Evolutionary conservation across 2,888 invertebrate species (phyloP), one percentile per base, ranked within the genome.

Genomic region (Brachypterus glaber): DNA sequence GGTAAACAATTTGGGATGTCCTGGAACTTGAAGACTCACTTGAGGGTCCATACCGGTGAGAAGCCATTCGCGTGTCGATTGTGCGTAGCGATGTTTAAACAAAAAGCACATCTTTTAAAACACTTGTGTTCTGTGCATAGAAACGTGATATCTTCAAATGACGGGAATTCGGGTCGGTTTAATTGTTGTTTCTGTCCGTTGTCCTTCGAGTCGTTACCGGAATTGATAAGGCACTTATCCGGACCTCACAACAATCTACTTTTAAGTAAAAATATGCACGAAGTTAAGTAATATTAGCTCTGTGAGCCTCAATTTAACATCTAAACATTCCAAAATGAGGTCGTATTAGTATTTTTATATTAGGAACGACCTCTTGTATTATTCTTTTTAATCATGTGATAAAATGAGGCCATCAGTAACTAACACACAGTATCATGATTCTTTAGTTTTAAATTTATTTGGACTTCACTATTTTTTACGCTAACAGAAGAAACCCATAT

Each of bases 1-100:
- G 87, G 87, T 39, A 89, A 89, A 66, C 88, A 88, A 64, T 89
- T 89, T 55, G 88, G 88, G 42, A 88, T 88, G 88, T 87, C 87
- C 41, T 89, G 88, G 88, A 89, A 89, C 71, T 72, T 89, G 57
- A 89, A 89, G 64, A 89, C 88, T 44, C 88, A 88, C 66, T 71
- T 88, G 39, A 74, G 88, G 58, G 88, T 89, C 14, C 88, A 88
- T 58, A 89, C 88, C 0, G 88, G 88, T 41, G 88, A 89, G 54
- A 89, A 88, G 61, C 88, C 88, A 1, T 89, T 89, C 59, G 88
- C 88, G 50, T 89, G 88, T 71, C 75, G 88, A 52, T 73, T 88
- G 31, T 89, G 88, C 59, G 86, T 88, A 41, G 88, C 88, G 38
- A 89, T 88, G 88, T 89, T 89, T 65, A 89, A 89, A 66, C 88